Conservation (phyloP, 2,113 vertebrate genomes). For the Corythornis vintsioides region DNA sequence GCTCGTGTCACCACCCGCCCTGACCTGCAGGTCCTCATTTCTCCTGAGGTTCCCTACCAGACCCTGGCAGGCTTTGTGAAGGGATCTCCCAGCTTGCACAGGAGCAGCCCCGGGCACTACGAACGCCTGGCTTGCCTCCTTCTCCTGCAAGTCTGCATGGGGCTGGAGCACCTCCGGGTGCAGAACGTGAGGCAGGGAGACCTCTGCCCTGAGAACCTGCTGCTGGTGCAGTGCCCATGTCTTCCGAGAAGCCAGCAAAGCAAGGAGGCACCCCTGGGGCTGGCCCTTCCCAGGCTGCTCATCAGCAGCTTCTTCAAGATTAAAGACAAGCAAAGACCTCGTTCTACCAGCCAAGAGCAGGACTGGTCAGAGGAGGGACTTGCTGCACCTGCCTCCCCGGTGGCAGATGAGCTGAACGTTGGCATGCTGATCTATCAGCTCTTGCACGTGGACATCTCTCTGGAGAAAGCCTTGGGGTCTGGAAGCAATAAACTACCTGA, state of each 20-base stretch:
- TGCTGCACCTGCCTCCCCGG: not conserved
- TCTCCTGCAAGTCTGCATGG: slow-evolving; percentile 80
- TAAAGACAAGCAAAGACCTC: not conserved
- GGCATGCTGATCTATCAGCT: slow-evolving; percentile 72
- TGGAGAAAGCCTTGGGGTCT: not conserved
- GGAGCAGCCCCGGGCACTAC: slow-evolving; percentile 53
- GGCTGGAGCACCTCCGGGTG: slow-evolving; percentile 72
- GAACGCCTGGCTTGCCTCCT: slow-evolving; percentile 75
- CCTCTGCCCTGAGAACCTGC: slow-evolving; percentile 71
- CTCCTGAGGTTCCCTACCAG: slow-evolving; percentile 75
- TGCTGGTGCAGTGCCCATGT: slow-evolving; percentile 61
- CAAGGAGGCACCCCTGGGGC: not conserved
- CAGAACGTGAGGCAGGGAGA: slow-evolving; percentile 14
- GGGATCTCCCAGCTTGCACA: slow-evolving; percentile 13
- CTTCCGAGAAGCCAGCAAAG: not conserved
- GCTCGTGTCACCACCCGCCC: not conserved
- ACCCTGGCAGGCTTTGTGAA: slow-evolving; percentile 78
- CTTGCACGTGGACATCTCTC: slow-evolving; percentile 50
- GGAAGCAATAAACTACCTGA: not conserved
- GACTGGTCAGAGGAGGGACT: not conserved
- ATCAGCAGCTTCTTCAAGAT: slow-evolving; percentile 61
- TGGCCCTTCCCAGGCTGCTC: slow-evolving; percentile 72
- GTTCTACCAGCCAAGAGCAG: not conserved
- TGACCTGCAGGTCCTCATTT: slow-evolving; percentile 14
- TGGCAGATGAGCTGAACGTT: slow-evolving; percentile 67